Conservation (phyloP, 35 echinoderm and acorn worm genomes). For the Apostichopus parvimensis region DNA sequence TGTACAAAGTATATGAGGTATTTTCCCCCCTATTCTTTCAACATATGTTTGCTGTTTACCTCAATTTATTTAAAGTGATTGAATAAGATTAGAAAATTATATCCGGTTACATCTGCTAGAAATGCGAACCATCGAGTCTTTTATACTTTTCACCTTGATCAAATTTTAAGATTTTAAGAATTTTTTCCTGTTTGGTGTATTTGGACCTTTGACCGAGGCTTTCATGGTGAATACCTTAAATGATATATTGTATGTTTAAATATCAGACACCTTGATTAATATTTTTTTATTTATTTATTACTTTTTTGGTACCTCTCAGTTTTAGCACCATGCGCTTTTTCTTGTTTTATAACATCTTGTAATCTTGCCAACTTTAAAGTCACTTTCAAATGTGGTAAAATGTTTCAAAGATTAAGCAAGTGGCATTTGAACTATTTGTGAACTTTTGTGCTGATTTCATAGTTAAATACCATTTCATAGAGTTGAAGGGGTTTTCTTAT, state of each 20-base stretch:
- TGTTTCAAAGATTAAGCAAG: no score
- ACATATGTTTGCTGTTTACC: background rate
- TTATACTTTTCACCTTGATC: background rate
- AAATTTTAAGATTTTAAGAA: background rate
- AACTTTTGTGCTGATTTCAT: no score
- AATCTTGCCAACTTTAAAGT: no score
- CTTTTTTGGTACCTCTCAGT: no score
- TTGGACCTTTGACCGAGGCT: background rate
- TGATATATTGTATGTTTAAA: background rate
- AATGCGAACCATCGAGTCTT: background rate
- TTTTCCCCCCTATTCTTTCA: background rate
- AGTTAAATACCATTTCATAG: no score
- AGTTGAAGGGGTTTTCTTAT: no score
- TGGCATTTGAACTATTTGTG: no score
- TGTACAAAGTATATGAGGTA: background rate
- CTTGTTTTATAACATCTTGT: no score
- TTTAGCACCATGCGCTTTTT: no score
- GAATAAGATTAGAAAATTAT: background rate
- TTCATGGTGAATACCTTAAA: background rate
- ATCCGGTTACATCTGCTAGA: background rate
- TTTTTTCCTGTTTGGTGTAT: background rate
- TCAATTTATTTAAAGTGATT: background rate
- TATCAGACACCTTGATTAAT: no score
- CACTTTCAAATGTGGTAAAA: no score
- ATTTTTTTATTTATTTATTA: background rate